These are phyloP conservation scores for Heterotis niloticus DNA, from an alignment of 2,113 vertebrate species.

Conservation along the genomic window DNA sequence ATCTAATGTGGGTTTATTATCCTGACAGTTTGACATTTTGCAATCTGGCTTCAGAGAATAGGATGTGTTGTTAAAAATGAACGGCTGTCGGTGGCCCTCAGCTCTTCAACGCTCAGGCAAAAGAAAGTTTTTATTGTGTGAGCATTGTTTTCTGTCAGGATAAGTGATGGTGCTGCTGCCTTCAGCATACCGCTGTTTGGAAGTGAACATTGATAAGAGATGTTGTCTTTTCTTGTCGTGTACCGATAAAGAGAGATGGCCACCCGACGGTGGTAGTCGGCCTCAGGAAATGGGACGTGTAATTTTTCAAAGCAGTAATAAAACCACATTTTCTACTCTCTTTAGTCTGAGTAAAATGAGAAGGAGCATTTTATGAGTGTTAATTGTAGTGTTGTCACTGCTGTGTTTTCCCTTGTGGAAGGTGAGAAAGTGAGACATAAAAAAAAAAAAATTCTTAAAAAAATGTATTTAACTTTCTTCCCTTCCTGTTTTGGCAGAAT, in stretches of 20 bases:
- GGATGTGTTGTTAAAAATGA: neutral
- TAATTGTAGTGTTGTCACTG: too few species aligned
- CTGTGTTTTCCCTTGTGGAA: too few species aligned
- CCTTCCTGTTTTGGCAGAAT: too few species aligned
- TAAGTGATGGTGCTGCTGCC: neutral
- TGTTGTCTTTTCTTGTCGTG: neutral
- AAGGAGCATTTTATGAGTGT: too few species aligned
- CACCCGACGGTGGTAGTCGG: neutral
- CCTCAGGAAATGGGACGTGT: neutral
- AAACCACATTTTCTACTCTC: too few species aligned
- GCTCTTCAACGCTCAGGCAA: neutral
- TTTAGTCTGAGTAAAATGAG: too few species aligned
- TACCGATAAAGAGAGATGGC: neutral
- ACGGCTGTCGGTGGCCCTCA: neutral
- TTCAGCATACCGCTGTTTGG: neutral
- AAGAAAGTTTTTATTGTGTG: neutral
- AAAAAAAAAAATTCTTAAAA: too few species aligned
- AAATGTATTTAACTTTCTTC: too few species aligned
- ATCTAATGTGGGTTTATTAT: neutral
- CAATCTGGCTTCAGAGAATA: neutral
- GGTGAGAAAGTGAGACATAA: too few species aligned
- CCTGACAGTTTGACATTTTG: conserved; percentile 22
- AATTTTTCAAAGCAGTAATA: too few species aligned
- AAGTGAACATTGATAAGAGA: neutral
- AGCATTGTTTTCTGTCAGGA: neutral